Evolutionary conservation across 2,113 vertebrate species (phyloP), one percentile per base, ranked within the genome.

Genomic region (Myotis brandtii): DNA sequence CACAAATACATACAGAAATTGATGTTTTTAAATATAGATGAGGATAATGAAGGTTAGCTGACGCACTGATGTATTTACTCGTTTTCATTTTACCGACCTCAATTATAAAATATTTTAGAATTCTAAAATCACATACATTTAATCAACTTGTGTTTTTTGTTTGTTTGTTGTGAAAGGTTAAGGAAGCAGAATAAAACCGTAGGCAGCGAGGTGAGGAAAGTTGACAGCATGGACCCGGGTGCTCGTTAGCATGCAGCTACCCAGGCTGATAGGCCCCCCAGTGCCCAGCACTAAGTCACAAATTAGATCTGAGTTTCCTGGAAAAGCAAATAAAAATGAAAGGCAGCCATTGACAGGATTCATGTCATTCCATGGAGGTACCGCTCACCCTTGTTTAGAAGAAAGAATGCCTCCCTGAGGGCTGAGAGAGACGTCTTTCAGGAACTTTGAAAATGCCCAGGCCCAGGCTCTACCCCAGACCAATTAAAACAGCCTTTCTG

Each of bases 51-150:
- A 91, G 75, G 21, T 76, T 50, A 62, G 40, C n/a, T 46, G 17
- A 48, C 14, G 5, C 37, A 76, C 37, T n/a, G 16, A 66, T 43
- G 10, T 37, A 11, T 56, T 96, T 86, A 59, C 54, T 69, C 2
- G 5, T 34, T 89, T 87, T 94, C 81, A 37, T 56, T 76, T 87
- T 92, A 66, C 5, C 12, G 4, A 40, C 69, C 43, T 96, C 59
- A 62, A 90, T 75, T 66, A 69, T 50, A 46, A 89, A 83, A 79
- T 81, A 80, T 34, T 72, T 86, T 25, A 70, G n/a, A 89, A 84
- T 70, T 94, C 40, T 91, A 52, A 91, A 86, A 20, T 64, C 37
- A 75, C 5, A 8, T 32, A 18, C 21, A 69, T 64, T 2, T 30
- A 67, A 21, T 48, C 13, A 46, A 21, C 56, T 27, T 11, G 56